Evolutionary conservation across 2,888 invertebrate genomes (phyloP).

Genomic region (Mesorhabditis spiculigera): DNA sequence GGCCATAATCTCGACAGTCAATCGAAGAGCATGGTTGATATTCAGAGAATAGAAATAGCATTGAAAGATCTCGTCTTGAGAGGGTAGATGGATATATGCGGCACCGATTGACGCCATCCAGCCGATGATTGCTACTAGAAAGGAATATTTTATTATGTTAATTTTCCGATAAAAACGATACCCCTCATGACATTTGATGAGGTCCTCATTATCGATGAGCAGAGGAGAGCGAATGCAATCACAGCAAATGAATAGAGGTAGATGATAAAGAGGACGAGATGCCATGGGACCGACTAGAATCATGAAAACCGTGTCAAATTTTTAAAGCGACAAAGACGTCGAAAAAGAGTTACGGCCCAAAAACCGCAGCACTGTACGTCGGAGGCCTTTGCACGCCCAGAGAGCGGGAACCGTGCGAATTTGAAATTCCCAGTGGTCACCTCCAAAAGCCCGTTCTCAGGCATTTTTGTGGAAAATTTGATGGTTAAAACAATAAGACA

Average conservation of each 20-base stretch:
- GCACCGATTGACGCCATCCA: constrained; percentile 25
- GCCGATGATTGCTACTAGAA: constrained; percentile 20
- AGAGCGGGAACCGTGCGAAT: too few relatives aligned
- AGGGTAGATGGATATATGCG: constrained; percentile 19
- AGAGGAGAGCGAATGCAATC: constrained; percentile 29
- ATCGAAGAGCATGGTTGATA: constrained; percentile 34
- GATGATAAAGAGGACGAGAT: constrained; percentile 25
- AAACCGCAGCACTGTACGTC: too few relatives aligned
- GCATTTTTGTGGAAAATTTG: too few relatives aligned
- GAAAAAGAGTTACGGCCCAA: too few relatives aligned
- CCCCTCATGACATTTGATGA: constrained; percentile 31
- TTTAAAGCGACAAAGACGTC: too few relatives aligned
- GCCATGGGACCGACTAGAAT: constrained; percentile 24
- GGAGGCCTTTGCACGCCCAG: too few relatives aligned
- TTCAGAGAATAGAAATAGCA: constrained; percentile 41
- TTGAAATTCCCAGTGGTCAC: too few relatives aligned
- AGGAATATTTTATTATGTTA: background rate
- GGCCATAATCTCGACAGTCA: constrained; percentile 32
- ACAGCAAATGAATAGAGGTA: constrained; percentile 32
- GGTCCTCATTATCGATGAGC: constrained; percentile 28
- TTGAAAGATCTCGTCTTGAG: constrained; percentile 16
- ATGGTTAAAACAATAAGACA: too few relatives aligned
- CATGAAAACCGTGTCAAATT: too few relatives aligned
- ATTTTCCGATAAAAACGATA: constrained; percentile 5
- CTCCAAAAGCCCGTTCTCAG: too few relatives aligned